Evolutionary conservation across 1,140 invertebrate genomes (phyloP), one percentile per base, ranked within the genome.

Genomic region (Drosophila kurseongensis): DNA sequence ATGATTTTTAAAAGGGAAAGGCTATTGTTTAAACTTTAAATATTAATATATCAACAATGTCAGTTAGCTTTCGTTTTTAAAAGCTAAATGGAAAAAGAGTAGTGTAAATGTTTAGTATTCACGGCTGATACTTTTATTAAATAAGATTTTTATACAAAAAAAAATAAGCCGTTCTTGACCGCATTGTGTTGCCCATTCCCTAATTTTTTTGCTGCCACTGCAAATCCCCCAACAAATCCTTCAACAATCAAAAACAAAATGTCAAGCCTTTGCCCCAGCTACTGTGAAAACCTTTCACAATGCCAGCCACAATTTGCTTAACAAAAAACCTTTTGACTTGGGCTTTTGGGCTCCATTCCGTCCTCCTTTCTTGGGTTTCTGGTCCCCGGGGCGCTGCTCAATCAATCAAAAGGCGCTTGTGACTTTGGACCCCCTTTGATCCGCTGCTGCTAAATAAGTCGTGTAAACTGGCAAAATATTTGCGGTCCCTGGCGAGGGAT

Each of bases 241-340:
- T 69, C 59, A 78, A 78, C 36, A 82, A 60, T 63, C 63, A 57
- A 71, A 80, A 18, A 57, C 52, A 81, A 80, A 80, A 83, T 58
- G 78, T 76, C 63, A 81, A 71, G 73, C 74, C 76, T 81, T 52
- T 48, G 44, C 29, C 35, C 8, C n/a, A 18, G 62, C 16, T 41
- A 23, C 5, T 10, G 0, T 1, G 13, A 9, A 45, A 66, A 69
- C 67, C 59, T 48, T 52, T 44, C 45, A 81, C 78, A 80, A 76
- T 57, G 66, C 66, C 52, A 57, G 50, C 56, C 75, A 79, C 75
- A 88, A 89, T 89, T 89, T 89, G 84, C 58, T 89, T 89, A 84
- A 89, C 84, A 84, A 89, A 88, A 89, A 89, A 78, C 80, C 84
- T 89, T 89, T 89, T 89, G 84, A 89, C 80, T 89, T 76, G 44